Evolutionary conservation across 2,797 vertebrate species (phyloP).

Genomic region (Epinephelus awoara): DNA sequence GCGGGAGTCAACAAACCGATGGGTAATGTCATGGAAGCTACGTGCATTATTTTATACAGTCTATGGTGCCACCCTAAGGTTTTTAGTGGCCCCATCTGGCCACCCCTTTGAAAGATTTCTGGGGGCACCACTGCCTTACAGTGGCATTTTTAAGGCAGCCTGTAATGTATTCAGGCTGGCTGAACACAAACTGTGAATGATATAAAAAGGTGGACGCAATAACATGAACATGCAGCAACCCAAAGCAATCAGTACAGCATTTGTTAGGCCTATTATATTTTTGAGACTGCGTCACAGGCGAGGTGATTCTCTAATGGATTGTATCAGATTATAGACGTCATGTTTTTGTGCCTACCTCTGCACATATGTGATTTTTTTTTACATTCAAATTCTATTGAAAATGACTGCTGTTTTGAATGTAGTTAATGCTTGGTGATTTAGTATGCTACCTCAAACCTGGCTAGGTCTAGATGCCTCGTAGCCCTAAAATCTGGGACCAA

Average conservation of each 20-base stretch:
- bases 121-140: neutral
- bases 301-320: constrained; percentile 5
- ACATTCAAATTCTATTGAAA: constrained; percentile 30
- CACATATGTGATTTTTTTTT: constrained; percentile 12
- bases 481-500: constrained; percentile 52
- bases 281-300: neutral
- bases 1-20: too few species aligned
- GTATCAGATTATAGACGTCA: constrained; percentile 12
- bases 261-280: neutral
- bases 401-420: constrained; percentile 13
- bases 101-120: too few species aligned
- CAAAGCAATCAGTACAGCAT: neutral
- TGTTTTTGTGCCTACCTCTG: constrained; percentile 6
- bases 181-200: constrained; percentile 43
- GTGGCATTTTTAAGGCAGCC: constrained; percentile 50
- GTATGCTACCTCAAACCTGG: constrained; percentile 49
- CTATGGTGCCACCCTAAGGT: too few species aligned
- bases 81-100: too few species aligned
- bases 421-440: constrained; percentile 24
- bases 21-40: too few species aligned
- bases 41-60: too few species aligned
- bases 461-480: constrained; percentile 31
- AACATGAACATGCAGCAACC: constrained; percentile 22
- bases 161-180: constrained; percentile 32
- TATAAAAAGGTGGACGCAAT: constrained; percentile 36